These are phyloP conservation scores for Perccottus glenii DNA, from an alignment of 2,113 vertebrate species.

Conservation along the genomic window DNA sequence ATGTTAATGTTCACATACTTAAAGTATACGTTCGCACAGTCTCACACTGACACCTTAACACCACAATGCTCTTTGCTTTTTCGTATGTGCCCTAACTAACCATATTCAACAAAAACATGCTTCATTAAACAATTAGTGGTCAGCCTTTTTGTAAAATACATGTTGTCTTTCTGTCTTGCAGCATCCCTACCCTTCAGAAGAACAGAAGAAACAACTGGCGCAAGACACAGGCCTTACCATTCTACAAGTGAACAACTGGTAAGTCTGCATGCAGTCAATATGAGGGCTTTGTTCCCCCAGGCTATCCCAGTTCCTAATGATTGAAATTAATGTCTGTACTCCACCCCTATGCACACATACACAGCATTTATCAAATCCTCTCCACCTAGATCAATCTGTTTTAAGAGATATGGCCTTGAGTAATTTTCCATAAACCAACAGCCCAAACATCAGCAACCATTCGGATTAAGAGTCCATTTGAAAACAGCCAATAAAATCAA, in stretches of 20 bases:
- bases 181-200: conserved; percentile 99
- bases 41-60: conserved; percentile 44
- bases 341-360: conserved; percentile 36
- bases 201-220: conserved; percentile 99
- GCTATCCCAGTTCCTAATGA: conserved; percentile 76
- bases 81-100: conserved; percentile 29
- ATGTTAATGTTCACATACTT: conserved; percentile 14
- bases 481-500: conserved; percentile 66
- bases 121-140: conserved; percentile 50
- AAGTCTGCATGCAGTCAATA: conserved; percentile 79
- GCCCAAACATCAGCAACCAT: conserved; percentile 63
- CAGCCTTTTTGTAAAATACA: conserved; percentile 25
- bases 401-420: conserved; percentile 70
- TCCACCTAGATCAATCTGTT: conserved; percentile 72
- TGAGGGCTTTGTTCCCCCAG: conserved; percentile 58
- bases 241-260: conserved; percentile 99
- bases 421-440: conserved; percentile 64
- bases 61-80: conserved; percentile 13
- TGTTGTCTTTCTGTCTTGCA: conserved; percentile 65
- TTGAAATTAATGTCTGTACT: conserved; percentile 74
- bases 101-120: conserved; percentile 19
- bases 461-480: conserved; percentile 66
- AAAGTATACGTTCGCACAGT: conserved; percentile 30
- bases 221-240: conserved; percentile 99
- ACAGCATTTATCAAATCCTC: conserved; percentile 61